These are phyloP conservation scores for Napeogenes inachia DNA, from an alignment of 2,888 invertebrate species.

Conservation along the genomic window DNA sequence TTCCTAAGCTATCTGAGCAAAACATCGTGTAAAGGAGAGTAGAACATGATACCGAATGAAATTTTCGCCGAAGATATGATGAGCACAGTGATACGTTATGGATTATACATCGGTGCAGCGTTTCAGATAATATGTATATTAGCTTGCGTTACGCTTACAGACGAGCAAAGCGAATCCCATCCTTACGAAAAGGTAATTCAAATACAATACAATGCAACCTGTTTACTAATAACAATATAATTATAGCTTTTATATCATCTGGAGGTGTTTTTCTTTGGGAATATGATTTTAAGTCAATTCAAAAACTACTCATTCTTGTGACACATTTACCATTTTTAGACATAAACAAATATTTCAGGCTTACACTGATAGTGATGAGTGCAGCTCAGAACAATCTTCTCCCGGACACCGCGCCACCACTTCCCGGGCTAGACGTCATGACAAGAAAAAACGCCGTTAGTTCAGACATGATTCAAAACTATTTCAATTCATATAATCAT, in stretches of 20 bases:
- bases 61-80: constrained; percentile 82
- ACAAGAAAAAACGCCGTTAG: constrained; percentile 84
- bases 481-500: constrained; percentile 13
- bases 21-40: neutral
- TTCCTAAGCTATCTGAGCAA: neutral
- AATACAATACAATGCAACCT: neutral
- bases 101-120: constrained; percentile 90
- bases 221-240: no score
- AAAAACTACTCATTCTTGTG: no score
- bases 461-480: constrained; percentile 19
- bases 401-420: constrained; percentile 82
- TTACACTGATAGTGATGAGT: constrained; percentile 83
- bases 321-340: neutral
- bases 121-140: constrained; percentile 91
- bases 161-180: constrained; percentile 75
- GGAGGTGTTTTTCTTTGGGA: no score
- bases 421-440: constrained; percentile 81
- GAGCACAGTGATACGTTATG: constrained; percentile 85
- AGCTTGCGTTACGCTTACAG: constrained; percentile 88
- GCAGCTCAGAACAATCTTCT: constrained; percentile 84
- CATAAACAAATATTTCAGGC: constrained; percentile 47
- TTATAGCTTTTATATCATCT: no score
- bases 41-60: constrained; percentile 70
- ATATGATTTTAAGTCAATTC: no score
- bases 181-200: constrained; percentile 69